These are phyloP conservation scores for Phyllotreta cruciferae DNA, from an alignment of 2,888 invertebrate species.

Conservation along the genomic window DNA sequence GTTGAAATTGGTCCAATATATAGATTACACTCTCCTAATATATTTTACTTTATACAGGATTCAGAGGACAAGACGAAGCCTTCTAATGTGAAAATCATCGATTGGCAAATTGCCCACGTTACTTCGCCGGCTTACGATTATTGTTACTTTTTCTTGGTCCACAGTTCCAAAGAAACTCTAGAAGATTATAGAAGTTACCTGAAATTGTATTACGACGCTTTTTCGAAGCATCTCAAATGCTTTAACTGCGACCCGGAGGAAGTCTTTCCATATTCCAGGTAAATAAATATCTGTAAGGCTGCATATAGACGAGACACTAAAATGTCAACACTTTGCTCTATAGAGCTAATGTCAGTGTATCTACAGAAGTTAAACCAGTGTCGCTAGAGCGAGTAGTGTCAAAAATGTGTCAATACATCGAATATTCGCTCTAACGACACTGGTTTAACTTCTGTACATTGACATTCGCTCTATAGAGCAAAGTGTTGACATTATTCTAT, in stretches of 20 bases:
- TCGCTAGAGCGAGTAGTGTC: no score
- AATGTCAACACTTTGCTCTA: no score
- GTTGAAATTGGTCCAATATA: no score
- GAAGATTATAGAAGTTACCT: constrained; percentile 45
- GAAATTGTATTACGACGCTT: constrained; percentile 47
- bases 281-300: no score
- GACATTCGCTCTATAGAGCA: no score
- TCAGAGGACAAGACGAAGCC: constrained; percentile 23
- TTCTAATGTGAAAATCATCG: constrained; percentile 39
- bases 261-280: constrained; percentile 43
- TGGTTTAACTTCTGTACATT: no score
- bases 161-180: constrained; percentile 45
- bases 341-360: no score
- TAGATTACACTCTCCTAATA: constrained; percentile 33
- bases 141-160: constrained; percentile 49
- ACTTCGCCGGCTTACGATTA: constrained; percentile 48
- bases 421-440: no score
- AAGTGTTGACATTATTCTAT: no score
- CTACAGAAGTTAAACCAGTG: no score
- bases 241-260: constrained; percentile 42
- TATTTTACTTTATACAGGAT: constrained; percentile 44
- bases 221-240: constrained; percentile 41
- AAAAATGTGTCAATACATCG: no score
- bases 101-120: constrained; percentile 44
- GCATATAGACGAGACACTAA: no score